phyloP scores from a whole-genome alignment of 2,113 vertebrate species.

The Tretioscincus oriximinensis region DNA sequence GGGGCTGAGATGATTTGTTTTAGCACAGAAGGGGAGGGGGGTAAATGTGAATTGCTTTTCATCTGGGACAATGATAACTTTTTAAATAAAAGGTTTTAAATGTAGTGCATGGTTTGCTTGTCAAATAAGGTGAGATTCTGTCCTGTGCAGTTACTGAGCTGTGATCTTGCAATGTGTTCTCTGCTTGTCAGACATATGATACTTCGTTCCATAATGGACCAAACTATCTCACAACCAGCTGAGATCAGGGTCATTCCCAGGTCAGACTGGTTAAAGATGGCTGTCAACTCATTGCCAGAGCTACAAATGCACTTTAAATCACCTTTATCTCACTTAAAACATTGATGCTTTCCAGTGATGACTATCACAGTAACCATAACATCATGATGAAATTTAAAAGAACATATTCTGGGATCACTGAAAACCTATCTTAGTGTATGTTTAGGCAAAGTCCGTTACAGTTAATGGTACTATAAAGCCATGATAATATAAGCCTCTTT shows the following conservation, averaged over 20 bases:
- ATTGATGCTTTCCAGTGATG: constrained; percentile 69
- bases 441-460: constrained; percentile 8
- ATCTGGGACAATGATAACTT: neutral
- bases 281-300: constrained; percentile 73
- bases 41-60: constrained; percentile 49
- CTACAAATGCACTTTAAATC: constrained; percentile 68
- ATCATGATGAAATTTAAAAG: constrained; percentile 36
- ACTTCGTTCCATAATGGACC: constrained; percentile 70
- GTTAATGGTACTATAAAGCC: constrained; percentile 14
- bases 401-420: constrained; percentile 28
- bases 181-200: constrained; percentile 72
- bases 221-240: constrained; percentile 73
- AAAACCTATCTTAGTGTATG: constrained; percentile 29
- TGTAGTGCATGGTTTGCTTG: constrained; percentile 53
- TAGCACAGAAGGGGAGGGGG: constrained; percentile 42
- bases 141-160: constrained; percentile 66
- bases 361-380: constrained; percentile 50
- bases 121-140: constrained; percentile 59
- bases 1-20: constrained; percentile 41
- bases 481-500: constrained; percentile 21
- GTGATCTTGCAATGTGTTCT: constrained; percentile 65
- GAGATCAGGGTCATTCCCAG: constrained; percentile 77
- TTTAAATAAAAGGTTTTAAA: constrained; percentile 40
- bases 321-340: constrained; percentile 71
- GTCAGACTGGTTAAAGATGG: constrained; percentile 79